A percentile compares a stretch with the other conserved stretches of the same genome.
phyloP scores from a whole-genome alignment of 2,113 vertebrate genomes.

The Hystrix brachyura region DNA sequence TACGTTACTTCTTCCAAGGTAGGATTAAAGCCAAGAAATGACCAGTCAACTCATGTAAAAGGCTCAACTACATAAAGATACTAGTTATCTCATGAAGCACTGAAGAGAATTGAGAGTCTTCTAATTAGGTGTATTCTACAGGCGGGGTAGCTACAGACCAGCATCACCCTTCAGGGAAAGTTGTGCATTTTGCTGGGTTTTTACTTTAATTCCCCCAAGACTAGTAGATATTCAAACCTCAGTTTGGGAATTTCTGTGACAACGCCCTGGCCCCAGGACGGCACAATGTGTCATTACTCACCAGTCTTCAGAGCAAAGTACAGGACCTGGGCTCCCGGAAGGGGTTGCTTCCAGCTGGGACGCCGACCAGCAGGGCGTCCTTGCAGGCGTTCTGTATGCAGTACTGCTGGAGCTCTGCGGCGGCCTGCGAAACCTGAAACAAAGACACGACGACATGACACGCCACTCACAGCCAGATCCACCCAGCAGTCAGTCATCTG shows the following conservation, averaged over 20 bases:
- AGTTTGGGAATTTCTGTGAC: not conserved
- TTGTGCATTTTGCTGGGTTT: not conserved
- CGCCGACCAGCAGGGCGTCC: constrained; percentile 95
- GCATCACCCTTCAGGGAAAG: not conserved
- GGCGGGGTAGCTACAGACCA: not conserved
- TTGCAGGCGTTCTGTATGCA: constrained; percentile 97
- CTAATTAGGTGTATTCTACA: not conserved
- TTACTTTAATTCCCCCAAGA: constrained; percentile 21
- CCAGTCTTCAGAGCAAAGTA: constrained; percentile 90
- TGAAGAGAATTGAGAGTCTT: not conserved
- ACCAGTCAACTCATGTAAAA: not conserved
- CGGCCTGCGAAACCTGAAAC: constrained; percentile 96
- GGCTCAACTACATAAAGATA: not conserved
- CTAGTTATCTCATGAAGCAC: not conserved
- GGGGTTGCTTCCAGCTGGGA: constrained; percentile 96
- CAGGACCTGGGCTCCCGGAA: constrained; percentile 97
- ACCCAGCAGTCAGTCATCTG: not conserved
- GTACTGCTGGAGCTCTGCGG: constrained; percentile 97
- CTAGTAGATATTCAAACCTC: not conserved
- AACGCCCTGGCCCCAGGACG: not conserved
- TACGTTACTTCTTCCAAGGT: constrained; percentile 8
- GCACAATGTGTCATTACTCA: constrained; percentile 41
- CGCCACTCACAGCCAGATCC: constrained; percentile 52
- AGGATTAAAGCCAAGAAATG: constrained; percentile 29
- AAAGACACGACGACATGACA: not conserved